Evolutionary conservation across 2,888 invertebrate genomes (phyloP).

Genomic region (Ichneumon xanthorius): DNA sequence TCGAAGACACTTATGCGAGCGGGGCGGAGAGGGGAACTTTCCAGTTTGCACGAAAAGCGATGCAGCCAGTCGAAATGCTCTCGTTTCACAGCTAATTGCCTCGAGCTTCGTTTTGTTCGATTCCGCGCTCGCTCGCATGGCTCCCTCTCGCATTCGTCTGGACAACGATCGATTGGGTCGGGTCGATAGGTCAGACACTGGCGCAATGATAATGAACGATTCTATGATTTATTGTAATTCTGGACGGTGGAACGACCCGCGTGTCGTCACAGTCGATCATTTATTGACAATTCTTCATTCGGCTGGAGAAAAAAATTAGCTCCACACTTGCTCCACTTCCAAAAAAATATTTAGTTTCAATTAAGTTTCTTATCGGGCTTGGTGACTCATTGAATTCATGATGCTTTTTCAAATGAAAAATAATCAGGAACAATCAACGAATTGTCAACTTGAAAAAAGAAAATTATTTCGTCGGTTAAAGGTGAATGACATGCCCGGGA

Average conservation of each 20-base stretch:
- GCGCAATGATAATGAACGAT: slow-evolving; percentile 51
- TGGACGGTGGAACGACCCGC: not conserved
- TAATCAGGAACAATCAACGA: not conserved
- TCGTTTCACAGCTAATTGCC: slow-evolving; percentile 66
- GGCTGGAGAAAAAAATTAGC: not conserved
- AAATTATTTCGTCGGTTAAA: slow-evolving; percentile 8
- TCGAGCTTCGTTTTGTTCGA: slow-evolving; percentile 49
- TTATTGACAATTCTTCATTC: not conserved
- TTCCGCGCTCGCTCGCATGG: slow-evolving; percentile 22
- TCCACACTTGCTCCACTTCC: not conserved
- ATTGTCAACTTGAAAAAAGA: not conserved
- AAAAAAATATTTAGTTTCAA: not conserved
- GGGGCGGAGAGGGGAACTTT: slow-evolving; percentile 14
- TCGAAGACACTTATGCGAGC: slow-evolving; percentile 53
- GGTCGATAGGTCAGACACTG: slow-evolving; percentile 38
- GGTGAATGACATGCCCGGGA: slow-evolving; percentile 49
- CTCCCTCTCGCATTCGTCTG: slow-evolving; percentile 34
- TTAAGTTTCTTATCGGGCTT: not conserved
- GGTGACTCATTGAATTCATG: too few relatives aligned
- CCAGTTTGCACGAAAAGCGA: slow-evolving; percentile 50
- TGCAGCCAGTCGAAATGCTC: slow-evolving; percentile 66
- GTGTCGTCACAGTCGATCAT: not conserved
- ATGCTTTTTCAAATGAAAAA: not conserved
- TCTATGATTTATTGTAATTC: slow-evolving; percentile 44
- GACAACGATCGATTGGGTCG: slow-evolving; percentile 51